phyloP scores from a whole-genome alignment of 1,140 invertebrate species.

The Drosophila lacertosa region DNA sequence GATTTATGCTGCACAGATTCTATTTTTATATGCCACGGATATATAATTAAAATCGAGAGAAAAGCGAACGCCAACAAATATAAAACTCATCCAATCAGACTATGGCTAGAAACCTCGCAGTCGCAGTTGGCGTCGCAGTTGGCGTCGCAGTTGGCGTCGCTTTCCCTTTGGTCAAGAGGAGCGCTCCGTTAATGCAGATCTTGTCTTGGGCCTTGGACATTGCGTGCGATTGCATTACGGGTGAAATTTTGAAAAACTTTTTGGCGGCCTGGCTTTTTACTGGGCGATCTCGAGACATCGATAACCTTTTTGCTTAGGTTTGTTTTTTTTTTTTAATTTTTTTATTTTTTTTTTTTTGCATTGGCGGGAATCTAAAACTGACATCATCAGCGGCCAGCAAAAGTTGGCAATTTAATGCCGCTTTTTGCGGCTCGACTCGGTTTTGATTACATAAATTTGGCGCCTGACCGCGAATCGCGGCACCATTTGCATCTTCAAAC shows the following conservation, averaged over 20 bases:
- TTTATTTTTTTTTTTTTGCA: conserved; percentile 2
- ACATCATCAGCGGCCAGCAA: conserved; percentile 65
- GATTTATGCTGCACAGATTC: conserved; percentile 64
- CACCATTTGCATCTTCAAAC: conserved; percentile 78
- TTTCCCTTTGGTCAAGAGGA: conserved; percentile 56
- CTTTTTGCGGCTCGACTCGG: conserved; percentile 18
- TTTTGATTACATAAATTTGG: conserved; percentile 79
- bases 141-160: conserved; percentile 19
- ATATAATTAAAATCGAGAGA: conserved; percentile 60
- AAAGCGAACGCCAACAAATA: conserved; percentile 14
- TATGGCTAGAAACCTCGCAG: conserved; percentile 32
- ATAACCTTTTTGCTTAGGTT: conserved; percentile 65
- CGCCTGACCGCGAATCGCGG: conserved; percentile 51
- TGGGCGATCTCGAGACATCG: conserved; percentile 64
- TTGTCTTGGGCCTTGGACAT: conserved; percentile 56
- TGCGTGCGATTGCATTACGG: conserved; percentile 79
- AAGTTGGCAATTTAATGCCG: conserved; percentile 65
- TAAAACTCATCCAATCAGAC: conserved; percentile 16
- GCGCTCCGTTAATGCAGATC: conserved; percentile 25
- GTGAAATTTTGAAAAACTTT: conserved; percentile 64
- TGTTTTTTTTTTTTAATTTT: too few species aligned
- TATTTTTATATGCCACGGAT: conserved; percentile 8
- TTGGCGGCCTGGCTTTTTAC: conserved; percentile 53
- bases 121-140: conserved; percentile 7
- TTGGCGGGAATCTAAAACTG: conserved; percentile 40